Conservation (phyloP, 2,888 invertebrate genomes). For the Ernsta delagoae region DNA sequence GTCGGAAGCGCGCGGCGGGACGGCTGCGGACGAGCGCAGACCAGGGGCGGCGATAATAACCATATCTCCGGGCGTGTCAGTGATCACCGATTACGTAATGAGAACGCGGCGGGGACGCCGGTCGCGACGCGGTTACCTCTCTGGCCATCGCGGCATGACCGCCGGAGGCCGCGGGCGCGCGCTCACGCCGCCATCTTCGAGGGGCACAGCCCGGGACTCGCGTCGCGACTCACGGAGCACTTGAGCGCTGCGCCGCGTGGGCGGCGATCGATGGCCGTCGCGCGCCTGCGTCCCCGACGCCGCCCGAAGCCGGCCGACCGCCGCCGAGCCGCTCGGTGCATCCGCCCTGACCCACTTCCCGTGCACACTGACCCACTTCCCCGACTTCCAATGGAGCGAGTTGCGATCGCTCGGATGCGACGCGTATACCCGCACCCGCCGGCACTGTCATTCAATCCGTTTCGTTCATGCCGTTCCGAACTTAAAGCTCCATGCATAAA, state of each 20-base stretch:
- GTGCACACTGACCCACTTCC: constrained; percentile 64
- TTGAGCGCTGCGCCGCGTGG: constrained; percentile 66
- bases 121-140: too few relatives aligned
- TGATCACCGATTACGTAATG: too few relatives aligned
- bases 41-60: too few relatives aligned
- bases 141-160: too few relatives aligned
- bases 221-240: too few relatives aligned
- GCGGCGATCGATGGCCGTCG: constrained; percentile 63
- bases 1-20: constrained; percentile 24
- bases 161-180: too few relatives aligned
- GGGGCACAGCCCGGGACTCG: too few relatives aligned
- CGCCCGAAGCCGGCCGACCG: constrained; percentile 57
- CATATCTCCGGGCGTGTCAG: too few relatives aligned
- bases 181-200: too few relatives aligned
- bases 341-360: constrained; percentile 78
- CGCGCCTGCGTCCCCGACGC: constrained; percentile 68
- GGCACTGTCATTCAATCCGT: constrained; percentile 42
- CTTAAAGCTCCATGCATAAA: constrained; percentile 41
- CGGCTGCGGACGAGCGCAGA: constrained; percentile 38
- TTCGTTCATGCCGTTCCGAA: constrained; percentile 44
- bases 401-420: constrained; percentile 47
- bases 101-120: too few relatives aligned
- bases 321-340: constrained; percentile 53
- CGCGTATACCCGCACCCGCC: constrained; percentile 43
- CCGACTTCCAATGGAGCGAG: constrained; percentile 50